Base-by-base conservation (phyloP, 2,888 invertebrate genomes). In the Agrotis clavis region DNA sequence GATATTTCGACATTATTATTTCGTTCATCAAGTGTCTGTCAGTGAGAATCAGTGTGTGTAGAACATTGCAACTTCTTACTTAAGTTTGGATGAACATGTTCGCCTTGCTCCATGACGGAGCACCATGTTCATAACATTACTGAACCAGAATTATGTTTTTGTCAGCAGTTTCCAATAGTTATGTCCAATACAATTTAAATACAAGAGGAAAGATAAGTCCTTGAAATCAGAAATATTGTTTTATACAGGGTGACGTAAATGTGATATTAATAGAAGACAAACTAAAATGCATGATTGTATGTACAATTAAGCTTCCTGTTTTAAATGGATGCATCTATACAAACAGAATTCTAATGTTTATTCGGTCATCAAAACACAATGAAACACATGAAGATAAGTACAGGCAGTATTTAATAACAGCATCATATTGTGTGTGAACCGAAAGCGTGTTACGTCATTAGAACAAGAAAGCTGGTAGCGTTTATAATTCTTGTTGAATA, bases 61-160 rank as follows among this genome's bases (percentile, higher is more conserved):
- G 86, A 88, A 90, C 87, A 90, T 90, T 87, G 85, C 90, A 89
- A 91, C 92, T 90, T 89, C 90, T 92, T 91, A 91, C 92, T 93
- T 90, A 89, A 87, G 86, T 88, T 88, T 88, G 87, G 86, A 87
- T 85, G 86, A 88, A 89, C 90, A 87, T 83, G 90, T 90, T 92
- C 84, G 87, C 91, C 91, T 90, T 88, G 90, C 85, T 86, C 64
- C 64, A 67, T 72, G 81, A 76, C 70, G 62, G 18, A 61, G 47
- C 67, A 59, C 45, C 72, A 66, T 64, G 62, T 68, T 50, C 56
- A 76, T 76, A 59, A 69, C 65, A 72, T 71, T 67, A 71, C 72
- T 74, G 74, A 59, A 18, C 50, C 45, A 70, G 71, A 77, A 82
- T 77, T 56, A 53, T 57, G 70, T 57, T 60, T 82, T 74, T 65